Conservation (phyloP, 2,113 vertebrate genomes). For the Engraulis encrasicolus region DNA sequence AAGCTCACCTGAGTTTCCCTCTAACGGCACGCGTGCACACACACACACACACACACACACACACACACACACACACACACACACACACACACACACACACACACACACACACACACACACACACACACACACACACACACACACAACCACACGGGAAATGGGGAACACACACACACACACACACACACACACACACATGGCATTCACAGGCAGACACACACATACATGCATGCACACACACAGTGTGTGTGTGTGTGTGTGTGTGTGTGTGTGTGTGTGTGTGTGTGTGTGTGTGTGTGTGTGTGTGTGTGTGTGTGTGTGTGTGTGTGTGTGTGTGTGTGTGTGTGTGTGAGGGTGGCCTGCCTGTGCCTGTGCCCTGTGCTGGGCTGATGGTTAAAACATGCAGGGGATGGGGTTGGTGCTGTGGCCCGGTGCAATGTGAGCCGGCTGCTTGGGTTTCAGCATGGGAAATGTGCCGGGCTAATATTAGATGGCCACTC, state of each 20-base stretch:
- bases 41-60: background rate
- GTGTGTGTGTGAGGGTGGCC: background rate
- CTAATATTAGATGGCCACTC: constrained; percentile 81
- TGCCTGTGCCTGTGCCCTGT: no score
- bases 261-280: background rate
- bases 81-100: no score
- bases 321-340: background rate
- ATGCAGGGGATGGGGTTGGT: constrained; percentile 57
- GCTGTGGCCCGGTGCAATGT: constrained; percentile 69
- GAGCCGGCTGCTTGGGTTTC: constrained; percentile 73
- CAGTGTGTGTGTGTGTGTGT: constrained; percentile 10
- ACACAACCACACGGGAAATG: no score
- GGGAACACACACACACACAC: no score
- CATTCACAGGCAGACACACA: no score
- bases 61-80: no score
- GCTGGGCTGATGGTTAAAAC: constrained; percentile 59
- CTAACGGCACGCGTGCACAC: background rate
- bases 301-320: constrained; percentile 9
- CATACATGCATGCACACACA: no score
- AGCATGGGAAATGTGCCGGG: constrained; percentile 73
- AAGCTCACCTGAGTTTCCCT: background rate
- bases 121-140: background rate
- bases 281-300: background rate
- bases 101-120: background rate
- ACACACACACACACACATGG: no score